These are phyloP conservation scores for Gadus chalcogrammus DNA, from an alignment of 2,113 vertebrate species.

Conservation along the genomic window DNA sequence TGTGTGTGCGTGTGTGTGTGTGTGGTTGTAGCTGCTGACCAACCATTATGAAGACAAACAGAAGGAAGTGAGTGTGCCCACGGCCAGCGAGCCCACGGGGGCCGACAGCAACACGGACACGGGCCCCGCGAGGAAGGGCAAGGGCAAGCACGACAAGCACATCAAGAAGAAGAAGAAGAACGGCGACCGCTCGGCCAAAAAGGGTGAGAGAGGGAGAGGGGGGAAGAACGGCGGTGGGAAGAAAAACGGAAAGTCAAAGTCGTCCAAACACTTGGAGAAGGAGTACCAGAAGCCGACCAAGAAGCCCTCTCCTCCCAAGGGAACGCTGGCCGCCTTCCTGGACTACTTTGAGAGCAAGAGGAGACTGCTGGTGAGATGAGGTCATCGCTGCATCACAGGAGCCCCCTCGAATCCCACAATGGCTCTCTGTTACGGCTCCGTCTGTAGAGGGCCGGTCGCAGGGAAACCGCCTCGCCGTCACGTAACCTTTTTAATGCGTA, in stretches of 20 bases:
- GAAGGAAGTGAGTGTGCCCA: conserved; percentile 63
- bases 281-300: conserved; percentile 77
- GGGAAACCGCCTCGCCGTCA: no score
- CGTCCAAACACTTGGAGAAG: conserved; percentile 70
- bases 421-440: no score
- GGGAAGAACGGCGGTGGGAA: conserved; percentile 84
- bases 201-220: conserved; percentile 78
- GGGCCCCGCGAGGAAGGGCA: conserved; percentile 73
- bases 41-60: conserved; percentile 87
- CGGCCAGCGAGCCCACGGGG: conserved; percentile 71
- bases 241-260: conserved; percentile 80
- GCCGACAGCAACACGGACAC: conserved; percentile 53
- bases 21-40: conserved; percentile 67
- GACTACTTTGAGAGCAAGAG: conserved; percentile 92
- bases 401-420: background rate
- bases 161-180: conserved; percentile 90
- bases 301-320: conserved; percentile 71
- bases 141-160: conserved; percentile 76
- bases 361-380: conserved; percentile 87
- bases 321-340: conserved; percentile 78
- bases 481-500: no score
- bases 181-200: conserved; percentile 61
- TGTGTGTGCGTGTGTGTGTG: no score
- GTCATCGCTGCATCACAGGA: conserved; percentile 4
- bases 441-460: background rate